phyloP scores from a whole-genome alignment of 35 echinoderm and acorn worm genomes.

The Apostichopus parvimensis region DNA sequence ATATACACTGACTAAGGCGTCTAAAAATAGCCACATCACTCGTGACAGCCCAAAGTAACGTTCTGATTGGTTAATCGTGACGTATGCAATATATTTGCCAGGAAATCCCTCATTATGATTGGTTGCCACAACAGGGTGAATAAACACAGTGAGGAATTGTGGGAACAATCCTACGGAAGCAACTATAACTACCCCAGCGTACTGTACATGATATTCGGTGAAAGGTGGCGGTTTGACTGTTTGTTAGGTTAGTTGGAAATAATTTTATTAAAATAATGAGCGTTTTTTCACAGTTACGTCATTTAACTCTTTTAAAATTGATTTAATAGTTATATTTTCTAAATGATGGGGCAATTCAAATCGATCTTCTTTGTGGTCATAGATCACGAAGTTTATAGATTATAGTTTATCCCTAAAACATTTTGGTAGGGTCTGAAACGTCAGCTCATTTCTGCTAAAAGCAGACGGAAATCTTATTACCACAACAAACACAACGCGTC shows the following conservation, averaged over 20 bases:
- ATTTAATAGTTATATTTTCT: not conserved
- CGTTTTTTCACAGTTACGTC: no score
- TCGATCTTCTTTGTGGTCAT: not conserved
- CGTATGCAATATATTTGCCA: conserved; percentile 66
- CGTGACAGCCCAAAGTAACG: conserved; percentile 67
- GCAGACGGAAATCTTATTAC: conserved; percentile 48
- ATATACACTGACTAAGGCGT: conserved; percentile 97
- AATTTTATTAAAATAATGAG: not conserved
- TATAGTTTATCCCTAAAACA: not conserved
- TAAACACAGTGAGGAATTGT: conserved; percentile 36
- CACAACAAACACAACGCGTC: conserved; percentile 22
- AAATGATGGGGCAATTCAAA: not conserved
- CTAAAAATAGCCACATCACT: conserved; percentile 83
- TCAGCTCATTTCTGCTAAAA: conserved; percentile 39
- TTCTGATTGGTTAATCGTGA: conserved; percentile 84
- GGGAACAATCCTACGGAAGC: conserved; percentile 5
- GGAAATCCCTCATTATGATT: conserved; percentile 84
- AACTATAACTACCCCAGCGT: not conserved
- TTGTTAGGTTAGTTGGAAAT: not conserved
- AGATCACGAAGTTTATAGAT: no score
- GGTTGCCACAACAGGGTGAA: conserved; percentile 60
- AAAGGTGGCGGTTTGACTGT: not conserved
- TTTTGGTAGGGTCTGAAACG: conserved; percentile 19
- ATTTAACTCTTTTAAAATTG: no score
- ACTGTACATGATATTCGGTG: not conserved